Evolutionary conservation across 2,888 invertebrate genomes (phyloP).

Genomic region (Rotaria socialis): DNA sequence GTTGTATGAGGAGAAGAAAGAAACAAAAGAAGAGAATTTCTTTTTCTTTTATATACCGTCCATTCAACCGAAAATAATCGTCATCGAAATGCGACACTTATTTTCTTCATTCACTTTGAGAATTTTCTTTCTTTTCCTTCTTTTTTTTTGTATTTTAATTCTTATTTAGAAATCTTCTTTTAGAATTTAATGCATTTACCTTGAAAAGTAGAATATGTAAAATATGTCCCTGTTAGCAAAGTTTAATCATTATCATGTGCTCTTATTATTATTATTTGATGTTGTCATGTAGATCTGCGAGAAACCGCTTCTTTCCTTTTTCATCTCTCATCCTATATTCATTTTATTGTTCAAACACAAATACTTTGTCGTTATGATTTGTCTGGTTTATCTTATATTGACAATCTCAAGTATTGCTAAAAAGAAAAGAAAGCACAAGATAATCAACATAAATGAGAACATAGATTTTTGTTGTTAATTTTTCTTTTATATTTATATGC

Average conservation of each 20-base stretch:
- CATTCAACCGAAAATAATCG: slow-evolving; percentile 26
- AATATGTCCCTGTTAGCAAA: too few relatives aligned
- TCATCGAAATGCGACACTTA: neutral
- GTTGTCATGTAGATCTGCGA: too few relatives aligned
- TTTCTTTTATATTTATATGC: neutral
- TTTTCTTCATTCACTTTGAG: neutral
- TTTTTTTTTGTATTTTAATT: too few relatives aligned
- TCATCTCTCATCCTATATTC: too few relatives aligned
- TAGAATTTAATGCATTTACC: too few relatives aligned
- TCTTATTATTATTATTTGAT: neutral
- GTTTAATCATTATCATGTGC: neutral
- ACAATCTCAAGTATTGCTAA: neutral
- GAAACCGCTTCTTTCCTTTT: neutral
- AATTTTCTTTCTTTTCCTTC: too few relatives aligned
- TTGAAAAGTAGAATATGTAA: too few relatives aligned
- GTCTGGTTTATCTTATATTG: slow-evolving; percentile 29
- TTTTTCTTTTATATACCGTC: neutral
- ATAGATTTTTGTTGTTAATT: slow-evolving; percentile 29
- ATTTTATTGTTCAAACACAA: neutral
- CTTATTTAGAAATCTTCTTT: too few relatives aligned
- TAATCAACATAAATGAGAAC: slow-evolving; percentile 22
- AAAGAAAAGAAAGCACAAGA: neutral
- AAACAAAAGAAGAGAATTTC: neutral
- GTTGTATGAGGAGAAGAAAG: slow-evolving; percentile 20
- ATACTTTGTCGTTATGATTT: neutral